Evolutionary conservation across 2,888 invertebrate species (phyloP).

Genomic region (Cantharis flavilabris): DNA sequence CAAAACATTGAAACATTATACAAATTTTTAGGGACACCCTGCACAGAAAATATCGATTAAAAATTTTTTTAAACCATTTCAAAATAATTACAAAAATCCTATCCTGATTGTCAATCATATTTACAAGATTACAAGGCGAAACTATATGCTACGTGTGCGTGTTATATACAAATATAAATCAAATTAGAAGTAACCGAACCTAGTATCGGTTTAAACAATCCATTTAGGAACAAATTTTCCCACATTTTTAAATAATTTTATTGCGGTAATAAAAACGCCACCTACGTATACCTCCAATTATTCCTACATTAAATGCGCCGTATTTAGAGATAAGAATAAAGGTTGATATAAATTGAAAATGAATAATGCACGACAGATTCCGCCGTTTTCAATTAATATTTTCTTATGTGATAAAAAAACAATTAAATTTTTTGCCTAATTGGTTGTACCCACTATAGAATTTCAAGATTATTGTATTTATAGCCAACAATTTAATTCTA

Average conservation of each 20-base stretch:
- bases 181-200: slow-evolving; percentile 13
- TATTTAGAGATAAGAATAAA: neutral
- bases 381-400: neutral
- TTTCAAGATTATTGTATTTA: neutral
- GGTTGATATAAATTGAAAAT: neutral
- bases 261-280: neutral
- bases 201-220: slow-evolving; percentile 34
- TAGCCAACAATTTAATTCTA: neutral
- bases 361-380: neutral
- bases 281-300: neutral
- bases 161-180: slow-evolving; percentile 26
- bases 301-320: neutral
- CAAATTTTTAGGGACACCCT: too few relatives aligned
- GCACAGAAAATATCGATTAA: too few relatives aligned
- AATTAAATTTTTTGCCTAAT: neutral
- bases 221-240: slow-evolving; percentile 32
- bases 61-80: too few relatives aligned
- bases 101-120: neutral
- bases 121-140: neutral
- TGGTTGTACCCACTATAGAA: neutral
- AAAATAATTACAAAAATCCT: too few relatives aligned
- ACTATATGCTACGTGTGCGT: slow-evolving; percentile 11
- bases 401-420: neutral
- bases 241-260: slow-evolving; percentile 22
- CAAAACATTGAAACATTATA: too few relatives aligned